A percentile compares a stretch with the other conserved stretches of the same genome.
Evolutionary conservation across 2,797 vertebrate genomes (phyloP).

Genomic region (Denticeps clupeoides): DNA sequence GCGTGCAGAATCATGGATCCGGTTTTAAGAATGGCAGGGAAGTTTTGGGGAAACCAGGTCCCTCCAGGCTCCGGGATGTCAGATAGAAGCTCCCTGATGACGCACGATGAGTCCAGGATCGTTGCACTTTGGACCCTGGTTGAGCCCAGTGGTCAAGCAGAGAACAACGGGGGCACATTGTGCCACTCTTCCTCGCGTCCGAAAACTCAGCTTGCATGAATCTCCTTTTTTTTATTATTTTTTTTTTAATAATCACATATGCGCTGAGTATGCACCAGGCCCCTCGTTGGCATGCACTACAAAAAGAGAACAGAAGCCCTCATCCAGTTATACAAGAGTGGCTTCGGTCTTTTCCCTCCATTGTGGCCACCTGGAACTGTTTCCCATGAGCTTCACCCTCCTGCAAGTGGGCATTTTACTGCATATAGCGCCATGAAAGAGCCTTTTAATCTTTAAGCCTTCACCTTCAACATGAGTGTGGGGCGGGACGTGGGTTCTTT

Average conservation of each 20-base stretch:
- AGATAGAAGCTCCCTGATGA: slow-evolving; percentile 32
- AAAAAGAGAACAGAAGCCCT: too few relatives aligned
- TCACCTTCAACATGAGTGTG: slow-evolving; percentile 26
- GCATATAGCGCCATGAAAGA: slow-evolving; percentile 32
- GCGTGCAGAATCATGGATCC: too few relatives aligned
- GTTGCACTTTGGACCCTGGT: slow-evolving; percentile 27
- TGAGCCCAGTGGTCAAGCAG: slow-evolving; percentile 11
- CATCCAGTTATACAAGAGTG: too few relatives aligned
- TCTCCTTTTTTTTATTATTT: too few relatives aligned
- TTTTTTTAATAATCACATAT: too few relatives aligned
- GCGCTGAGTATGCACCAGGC: too few relatives aligned
- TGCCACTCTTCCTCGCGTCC: background rate
- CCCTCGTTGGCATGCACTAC: too few relatives aligned
- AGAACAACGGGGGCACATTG: slow-evolving; percentile 12
- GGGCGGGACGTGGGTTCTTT: slow-evolving; percentile 29
- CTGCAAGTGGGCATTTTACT: slow-evolving; percentile 26
- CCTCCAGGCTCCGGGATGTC: slow-evolving; percentile 13
- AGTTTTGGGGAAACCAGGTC: slow-evolving; percentile 23
- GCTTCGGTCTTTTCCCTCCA: slow-evolving; percentile 11
- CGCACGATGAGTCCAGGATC: slow-evolving; percentile 20
- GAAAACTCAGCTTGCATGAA: too few relatives aligned
- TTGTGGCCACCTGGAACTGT: slow-evolving; percentile 27
- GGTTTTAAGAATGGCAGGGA: too few relatives aligned
- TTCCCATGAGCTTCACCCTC: slow-evolving; percentile 23
- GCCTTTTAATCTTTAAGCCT: slow-evolving; percentile 32